Conservation (phyloP, 2,888 invertebrate species). For the Acholoe squamosa region DNA sequence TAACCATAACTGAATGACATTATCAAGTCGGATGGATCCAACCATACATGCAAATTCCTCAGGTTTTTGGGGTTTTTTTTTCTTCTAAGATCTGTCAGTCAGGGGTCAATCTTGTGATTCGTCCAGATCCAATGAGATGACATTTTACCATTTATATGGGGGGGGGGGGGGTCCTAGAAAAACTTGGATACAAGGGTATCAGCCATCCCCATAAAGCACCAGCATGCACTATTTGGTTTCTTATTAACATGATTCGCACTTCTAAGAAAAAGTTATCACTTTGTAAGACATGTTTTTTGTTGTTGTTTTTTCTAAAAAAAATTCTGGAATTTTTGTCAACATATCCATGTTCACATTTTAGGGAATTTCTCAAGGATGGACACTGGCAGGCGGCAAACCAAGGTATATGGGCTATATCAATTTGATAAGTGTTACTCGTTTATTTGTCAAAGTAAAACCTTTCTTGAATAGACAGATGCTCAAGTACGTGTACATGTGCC, state of each 20-base stretch:
- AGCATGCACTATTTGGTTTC: no score
- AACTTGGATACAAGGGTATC: not conserved
- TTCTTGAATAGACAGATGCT: no score
- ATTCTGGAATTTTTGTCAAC: not conserved
- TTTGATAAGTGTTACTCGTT: not conserved
- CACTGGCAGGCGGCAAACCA: not conserved
- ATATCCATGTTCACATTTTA: not conserved
- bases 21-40: no score
- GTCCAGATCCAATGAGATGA: no score
- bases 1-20: not conserved
- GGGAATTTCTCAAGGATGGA: constrained; percentile 23
- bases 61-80: no score
- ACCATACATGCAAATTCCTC: no score
- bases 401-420: not conserved
- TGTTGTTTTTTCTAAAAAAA: not conserved
- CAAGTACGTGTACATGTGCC: not conserved
- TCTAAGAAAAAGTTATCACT: not conserved
- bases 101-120: not conserved
- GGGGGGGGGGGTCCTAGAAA: no score
- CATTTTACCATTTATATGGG: no score
- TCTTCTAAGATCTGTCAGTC: not conserved
- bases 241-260: not conserved
- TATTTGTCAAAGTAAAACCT: not conserved
- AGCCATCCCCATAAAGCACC: not conserved
- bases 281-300: not conserved